Evolutionary conservation across 2,113 vertebrate species (phyloP), one percentile per base, ranked within the genome.

Genomic region (Pollimyrus isidori): DNA sequence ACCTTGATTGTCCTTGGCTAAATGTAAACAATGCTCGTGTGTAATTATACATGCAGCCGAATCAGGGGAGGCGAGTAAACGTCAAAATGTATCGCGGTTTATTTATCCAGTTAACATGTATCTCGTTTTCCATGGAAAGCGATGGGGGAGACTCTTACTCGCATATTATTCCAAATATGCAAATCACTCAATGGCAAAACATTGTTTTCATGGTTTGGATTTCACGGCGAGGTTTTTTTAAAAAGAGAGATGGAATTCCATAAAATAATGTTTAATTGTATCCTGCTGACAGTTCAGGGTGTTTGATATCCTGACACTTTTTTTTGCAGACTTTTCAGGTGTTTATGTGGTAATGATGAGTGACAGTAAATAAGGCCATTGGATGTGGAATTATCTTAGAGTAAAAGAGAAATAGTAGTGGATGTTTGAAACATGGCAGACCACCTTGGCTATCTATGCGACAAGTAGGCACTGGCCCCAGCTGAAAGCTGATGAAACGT

Each of bases 1-100:
- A 80, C 73, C 73, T 80, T 80, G 73, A 80, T 80, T 80, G 73
- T 42, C 73, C 73, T 80, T 80, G 73, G 19, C 73, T 19, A 80
- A 80, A 80, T 80, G 73, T 21, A 80, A 35, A 42, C 30, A 39
- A 42, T 2, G 15, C 7, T 80, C 42, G 30, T 35, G 35, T 42
- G 35, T 80, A 39, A 80, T 80, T 80, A 39, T 80, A 39, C 73
- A 80, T 42, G 35, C 35, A 17, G 35, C 35, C 35, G 73, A 80
- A 15, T 7, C 73, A 80, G 35, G 5, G 35, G 35, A 80, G 73
- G 13, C 0, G 35, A 39, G 73, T 80, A 19, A 80, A 80, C 35
- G 73, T 80, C 35, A 19, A 42, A 39, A 42, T 80, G 15, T 42
- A 19, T 80, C 6, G 30, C 30, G 1, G 35, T 42, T 42, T 80